Evolutionary conservation across 1,140 invertebrate species (phyloP), one percentile per base, ranked within the genome.

Genomic region (Lysiphlebus fabarum): DNA sequence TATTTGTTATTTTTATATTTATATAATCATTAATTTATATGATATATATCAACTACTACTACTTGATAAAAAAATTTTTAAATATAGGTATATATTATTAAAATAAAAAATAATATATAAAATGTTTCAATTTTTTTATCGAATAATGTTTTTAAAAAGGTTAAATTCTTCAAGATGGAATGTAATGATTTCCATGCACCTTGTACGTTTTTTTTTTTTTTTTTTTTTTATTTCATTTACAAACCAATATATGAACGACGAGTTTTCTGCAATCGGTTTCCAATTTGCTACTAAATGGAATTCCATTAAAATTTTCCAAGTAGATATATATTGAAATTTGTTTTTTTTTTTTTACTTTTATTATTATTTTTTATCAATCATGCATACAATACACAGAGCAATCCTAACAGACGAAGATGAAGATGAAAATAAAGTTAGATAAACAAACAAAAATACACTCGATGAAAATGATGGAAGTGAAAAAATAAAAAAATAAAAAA

Each of bases 241-340:
- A 49, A 49, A 49, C 33, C 47, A 51, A 59, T 14, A 47, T 53
- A 43, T 53, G 49, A 26, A 57, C 38, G 57, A 57, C 49, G 54
- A 62, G 55, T 43, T 40, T 45, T 43, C 38, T 53, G 60, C 59
- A 62, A 69, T 73, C 69, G 67, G 64, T 70, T 72, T 73, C 65
- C 72, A 75, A 74, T 74, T 67, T 70, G 65, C 67, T 59, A 62
- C 64, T 70, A 68, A 75, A 74, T 71, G 63, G 70, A 60, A 69
- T 71, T 68, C 73, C 72, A 74, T 75, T 75, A 73, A 70, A 67
- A 71, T 68, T 68, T 56, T 56, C 56, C 57, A 34, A 34, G 11
- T 7, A 47, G 45, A 36, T 51, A 58, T 56, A 26, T 26, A 26
- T 26, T 26, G 17, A 26, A 26, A 2, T 26, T 26, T 26, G 2